Evolutionary conservation across 1,140 invertebrate species (phyloP).

Genomic region (Saccostrea cuccullata): DNA sequence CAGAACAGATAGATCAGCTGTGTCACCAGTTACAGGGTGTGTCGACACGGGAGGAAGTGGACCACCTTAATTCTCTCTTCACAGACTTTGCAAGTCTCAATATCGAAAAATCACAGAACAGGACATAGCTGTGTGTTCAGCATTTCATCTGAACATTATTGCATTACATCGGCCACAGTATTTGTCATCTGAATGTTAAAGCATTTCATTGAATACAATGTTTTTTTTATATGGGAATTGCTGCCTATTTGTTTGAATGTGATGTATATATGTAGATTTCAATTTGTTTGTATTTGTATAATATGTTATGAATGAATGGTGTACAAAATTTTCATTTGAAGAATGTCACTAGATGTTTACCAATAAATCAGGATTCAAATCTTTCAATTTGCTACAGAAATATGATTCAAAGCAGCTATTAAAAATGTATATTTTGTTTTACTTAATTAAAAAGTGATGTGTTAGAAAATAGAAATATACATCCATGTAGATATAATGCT

Average conservation of each 20-base stretch:
- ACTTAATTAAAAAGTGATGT: too few relatives aligned
- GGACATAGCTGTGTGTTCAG: neutral
- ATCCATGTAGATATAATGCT: too few relatives aligned
- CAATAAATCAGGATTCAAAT: too few relatives aligned
- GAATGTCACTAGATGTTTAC: too few relatives aligned
- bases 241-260: neutral
- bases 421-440: too few relatives aligned
- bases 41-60: conserved; percentile 64
- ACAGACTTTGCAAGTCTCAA: conserved; percentile 64
- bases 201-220: neutral
- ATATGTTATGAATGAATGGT: neutral
- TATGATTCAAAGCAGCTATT: too few relatives aligned
- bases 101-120: conserved; percentile 52
- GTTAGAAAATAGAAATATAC: too few relatives aligned
- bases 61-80: conserved; percentile 64
- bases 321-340: neutral
- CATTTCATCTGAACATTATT: neutral
- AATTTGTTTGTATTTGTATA: neutral
- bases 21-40: conserved; percentile 61
- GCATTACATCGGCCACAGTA: neutral
- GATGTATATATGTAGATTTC: neutral
- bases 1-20: conserved; percentile 61
- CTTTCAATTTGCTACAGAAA: too few relatives aligned
- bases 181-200: neutral
- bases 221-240: neutral